A percentile compares a stretch with the other conserved stretches of the same genome.
Evolutionary conservation across 2,888 invertebrate genomes (phyloP).

Genomic region (Drosophila niveifrons): DNA sequence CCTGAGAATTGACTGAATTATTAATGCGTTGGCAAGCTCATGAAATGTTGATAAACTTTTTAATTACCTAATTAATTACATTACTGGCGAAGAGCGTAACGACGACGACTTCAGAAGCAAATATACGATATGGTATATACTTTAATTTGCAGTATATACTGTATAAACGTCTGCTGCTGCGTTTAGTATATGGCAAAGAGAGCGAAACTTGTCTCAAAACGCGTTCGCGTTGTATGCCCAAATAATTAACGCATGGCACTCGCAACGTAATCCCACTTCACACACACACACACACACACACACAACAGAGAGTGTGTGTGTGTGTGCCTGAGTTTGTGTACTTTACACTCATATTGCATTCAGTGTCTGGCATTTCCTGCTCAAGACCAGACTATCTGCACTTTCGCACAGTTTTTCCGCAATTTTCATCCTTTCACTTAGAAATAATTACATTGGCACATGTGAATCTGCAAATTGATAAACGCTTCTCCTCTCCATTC

Average conservation of each 20-base stretch:
- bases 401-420: slow-evolving; percentile 43
- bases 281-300: slow-evolving; percentile 11
- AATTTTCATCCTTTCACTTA: slow-evolving; percentile 53
- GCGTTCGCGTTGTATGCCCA: slow-evolving; percentile 36
- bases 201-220: slow-evolving; percentile 31
- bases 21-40: slow-evolving; percentile 23
- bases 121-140: slow-evolving; percentile 1
- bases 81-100: slow-evolving; percentile 20
- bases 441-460: slow-evolving; percentile 35
- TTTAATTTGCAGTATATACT: not conserved
- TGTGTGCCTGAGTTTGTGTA: not conserved
- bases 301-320: not conserved
- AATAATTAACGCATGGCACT: slow-evolving; percentile 38
- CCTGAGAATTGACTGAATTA: slow-evolving; percentile 22
- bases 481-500: slow-evolving; percentile 9
- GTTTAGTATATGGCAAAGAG: slow-evolving; percentile 1
- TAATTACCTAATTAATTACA: slow-evolving; percentile 53
- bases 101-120: slow-evolving; percentile 21
- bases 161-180: not conserved
- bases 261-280: slow-evolving; percentile 24
- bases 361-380: slow-evolving; percentile 44
- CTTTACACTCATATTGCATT: slow-evolving; percentile 20
- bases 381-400: slow-evolving; percentile 35
- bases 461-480: slow-evolving; percentile 20
- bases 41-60: slow-evolving; percentile 45